These are phyloP conservation scores for Telmatochromis sp. DNA, from an alignment of 2,113 vertebrate genomes.

Conservation along the genomic window DNA sequence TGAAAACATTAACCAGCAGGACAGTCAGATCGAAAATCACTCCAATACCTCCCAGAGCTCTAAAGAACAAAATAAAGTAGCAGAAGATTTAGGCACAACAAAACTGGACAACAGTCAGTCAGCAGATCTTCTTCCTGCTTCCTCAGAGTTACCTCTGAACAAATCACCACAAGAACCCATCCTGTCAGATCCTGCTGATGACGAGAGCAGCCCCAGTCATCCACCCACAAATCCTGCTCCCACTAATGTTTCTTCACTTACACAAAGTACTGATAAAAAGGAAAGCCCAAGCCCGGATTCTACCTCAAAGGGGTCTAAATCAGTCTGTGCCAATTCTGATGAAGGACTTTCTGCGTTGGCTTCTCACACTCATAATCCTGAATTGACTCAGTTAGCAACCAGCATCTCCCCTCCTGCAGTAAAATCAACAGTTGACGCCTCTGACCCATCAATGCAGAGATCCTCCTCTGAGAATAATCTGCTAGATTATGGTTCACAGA, in stretches of 20 bases:
- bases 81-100: constrained; percentile 62
- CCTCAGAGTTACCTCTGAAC: constrained; percentile 9
- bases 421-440: not conserved
- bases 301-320: not conserved
- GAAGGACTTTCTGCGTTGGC: not conserved
- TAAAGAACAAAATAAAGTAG: constrained; percentile 2
- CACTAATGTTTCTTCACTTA: not conserved
- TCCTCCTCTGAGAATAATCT: not conserved
- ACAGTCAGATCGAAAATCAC: not conserved
- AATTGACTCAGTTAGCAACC: not conserved
- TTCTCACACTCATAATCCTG: not conserved
- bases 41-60: not conserved
- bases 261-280: not conserved
- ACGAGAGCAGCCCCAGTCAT: not conserved
- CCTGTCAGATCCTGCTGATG: not conserved
- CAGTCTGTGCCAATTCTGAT: not conserved
- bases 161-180: not conserved
- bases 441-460: not conserved
- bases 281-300: not conserved
- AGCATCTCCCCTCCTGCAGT: not conserved
- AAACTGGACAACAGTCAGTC: constrained; percentile 27
- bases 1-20: not conserved
- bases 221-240: not conserved
- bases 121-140: not conserved
- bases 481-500: not conserved